Evolutionary conservation across 2,797 vertebrate species (phyloP), one percentile per base, ranked within the genome.

Genomic region (Characodon lateralis): DNA sequence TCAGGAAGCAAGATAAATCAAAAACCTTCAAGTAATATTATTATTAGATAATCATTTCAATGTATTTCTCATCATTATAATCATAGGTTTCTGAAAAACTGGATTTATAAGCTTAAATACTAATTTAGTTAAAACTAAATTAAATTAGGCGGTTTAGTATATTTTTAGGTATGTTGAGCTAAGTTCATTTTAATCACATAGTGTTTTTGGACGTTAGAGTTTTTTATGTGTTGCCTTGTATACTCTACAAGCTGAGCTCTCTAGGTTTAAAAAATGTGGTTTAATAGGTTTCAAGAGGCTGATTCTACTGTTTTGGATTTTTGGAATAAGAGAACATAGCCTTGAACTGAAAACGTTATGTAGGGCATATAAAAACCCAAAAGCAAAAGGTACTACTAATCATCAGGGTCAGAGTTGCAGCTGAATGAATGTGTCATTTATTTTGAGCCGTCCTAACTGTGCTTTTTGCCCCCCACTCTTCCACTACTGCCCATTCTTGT

Each of bases 381-480:
- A 55, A 73, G 20, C 46, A 51, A 46, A 53, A 35, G 39, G n/a
- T 81, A 74, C 58, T 18, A 41, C 26, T 76, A 31, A 3, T 72
- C 18, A 1, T 14, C 59, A 43, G 51, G 26, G 2, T 82, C 46
- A 72, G 58, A 78, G 35, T 71, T 79, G 16, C 53, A 61, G 2
- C 35, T 73, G 22, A 79, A 24, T 61, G 13, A 76, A 26, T 12
- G 0, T 48, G 35, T n/a, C 18, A 6, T 12, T 7, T 53, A 9
- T 50, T 26, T 66, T 59, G 35, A 46, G 66, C 82, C 82, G 58
- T 91, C 88, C 83, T 95, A 91, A 95, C 77, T 83, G 74, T 92
- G 9, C 65, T 88, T 73, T 93, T 78, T 90, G 16, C 85, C 78
- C 79, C 81, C 76, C 28, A n/a, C 95, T 76, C 81, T 63, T 70